Base-by-base conservation (phyloP, 2,888 invertebrate species). In the Brachyopa scutellaris region DNA sequence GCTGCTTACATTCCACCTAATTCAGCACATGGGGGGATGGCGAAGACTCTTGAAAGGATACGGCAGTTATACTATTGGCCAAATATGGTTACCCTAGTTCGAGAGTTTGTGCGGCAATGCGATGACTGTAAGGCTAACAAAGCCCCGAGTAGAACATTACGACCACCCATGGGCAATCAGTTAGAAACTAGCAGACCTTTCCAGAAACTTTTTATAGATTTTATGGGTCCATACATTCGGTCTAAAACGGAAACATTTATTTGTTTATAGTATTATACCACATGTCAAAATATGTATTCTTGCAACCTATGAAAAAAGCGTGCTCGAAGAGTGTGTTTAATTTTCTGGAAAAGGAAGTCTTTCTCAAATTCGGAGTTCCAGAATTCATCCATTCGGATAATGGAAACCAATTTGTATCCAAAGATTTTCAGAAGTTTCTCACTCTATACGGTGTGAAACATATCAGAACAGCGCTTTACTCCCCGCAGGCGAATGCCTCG, bases 401-500 rank as follows among this genome's bases (percentile, higher is more conserved):
- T 74, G 86, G 86, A 0, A 51, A 67, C 1, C 86, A 86, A 59
- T 86, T 85, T 70, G 51, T 53, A 5, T 57, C 79, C 0, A 45
- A 42, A 11, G 6, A 51, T 13, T 85, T 82, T 23, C 36, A 82
- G 6, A 9, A 33, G 9, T 59, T 85, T 6, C 33, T 78, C 1
- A 13, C 15, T 15, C 33, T 31, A 5, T 85, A 85, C 5, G 59
- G 45, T 0, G 23, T 61, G 19, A 45, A 11, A 11, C 61, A 61
- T 2, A 13, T 61, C 2, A 31, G 70, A 31, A 87, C 84, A 23
- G 80, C 85, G 1, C 36, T 62, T 9, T 88, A 88, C 64, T 87
- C 87, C 23, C 87, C 88, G 0, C 88, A 88, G 78, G 70, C 74
- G 1, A 88, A 88, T 72, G 86, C 87, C 3, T 86, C 86, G 0